Evolutionary conservation across 2,113 vertebrate species (phyloP).

Genomic region (Rhipidura dahli): DNA sequence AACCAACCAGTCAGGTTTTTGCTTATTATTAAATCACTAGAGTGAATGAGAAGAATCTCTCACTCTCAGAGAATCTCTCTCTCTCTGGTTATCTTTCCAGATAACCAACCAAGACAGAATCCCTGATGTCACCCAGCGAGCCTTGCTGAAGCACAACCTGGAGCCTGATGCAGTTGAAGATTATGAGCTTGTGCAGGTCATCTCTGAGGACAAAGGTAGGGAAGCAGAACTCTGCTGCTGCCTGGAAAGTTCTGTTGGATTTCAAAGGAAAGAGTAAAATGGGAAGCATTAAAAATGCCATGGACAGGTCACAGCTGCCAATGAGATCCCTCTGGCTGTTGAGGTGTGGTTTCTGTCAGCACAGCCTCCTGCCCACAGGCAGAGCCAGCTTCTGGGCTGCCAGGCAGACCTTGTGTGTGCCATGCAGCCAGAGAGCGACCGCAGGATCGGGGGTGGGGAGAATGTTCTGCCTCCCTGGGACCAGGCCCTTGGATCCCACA

Average conservation of each 20-base stretch:
- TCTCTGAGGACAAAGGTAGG: conserved; percentile 90
- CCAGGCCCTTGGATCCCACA: neutral
- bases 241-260: neutral
- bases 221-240: neutral
- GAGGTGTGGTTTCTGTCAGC: neutral
- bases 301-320: neutral
- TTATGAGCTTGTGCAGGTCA: conserved; percentile 91
- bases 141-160: conserved; percentile 90
- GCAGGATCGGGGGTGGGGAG: neutral
- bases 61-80: no score
- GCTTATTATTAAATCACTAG: neutral
- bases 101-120: conserved; percentile 93
- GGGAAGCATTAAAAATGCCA: neutral
- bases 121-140: conserved; percentile 85
- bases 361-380: neutral
- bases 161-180: conserved; percentile 78
- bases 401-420: rapidly evolving
- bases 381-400: neutral
- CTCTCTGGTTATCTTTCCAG: conserved; percentile 72
- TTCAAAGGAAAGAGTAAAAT: neutral
- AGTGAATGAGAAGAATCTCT: neutral
- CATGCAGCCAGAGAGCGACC: no score
- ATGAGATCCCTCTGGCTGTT: neutral
- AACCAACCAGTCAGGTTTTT: neutral
- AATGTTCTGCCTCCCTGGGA: neutral